A percentile compares a stretch with the other conserved stretches of the same genome.
Conservation (phyloP, 2,113 vertebrate genomes). For the Todiramphus chloris region DNA sequence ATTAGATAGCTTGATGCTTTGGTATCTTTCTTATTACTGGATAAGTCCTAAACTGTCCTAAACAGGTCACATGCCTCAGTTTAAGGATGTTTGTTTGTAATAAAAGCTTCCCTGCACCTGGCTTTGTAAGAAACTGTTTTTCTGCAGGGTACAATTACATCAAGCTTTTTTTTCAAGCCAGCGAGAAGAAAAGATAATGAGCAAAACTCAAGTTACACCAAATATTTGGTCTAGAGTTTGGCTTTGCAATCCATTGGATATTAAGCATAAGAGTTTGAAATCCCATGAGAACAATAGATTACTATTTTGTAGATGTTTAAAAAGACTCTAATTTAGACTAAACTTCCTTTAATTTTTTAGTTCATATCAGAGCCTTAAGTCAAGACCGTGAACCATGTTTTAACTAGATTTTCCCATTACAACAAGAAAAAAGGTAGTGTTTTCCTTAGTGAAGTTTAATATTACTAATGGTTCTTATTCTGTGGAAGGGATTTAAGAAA, state of each 20-base stretch:
- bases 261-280: conserved; percentile 68
- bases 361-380: conserved; percentile 41
- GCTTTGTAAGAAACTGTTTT: conserved; percentile 70
- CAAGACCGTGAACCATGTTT: conserved; percentile 33
- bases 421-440: not conserved
- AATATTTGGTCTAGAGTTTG: conserved; percentile 78
- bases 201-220: conserved; percentile 77
- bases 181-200: conserved; percentile 68
- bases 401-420: conserved; percentile 25
- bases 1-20: not conserved
- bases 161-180: conserved; percentile 32
- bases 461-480: conserved; percentile 49
- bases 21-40: conserved; percentile 2
- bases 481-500: conserved; percentile 41
- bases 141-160: conserved; percentile 72
- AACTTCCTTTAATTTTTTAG: conserved; percentile 67
- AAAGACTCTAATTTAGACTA: conserved; percentile 66
- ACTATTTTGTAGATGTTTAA: conserved; percentile 66
- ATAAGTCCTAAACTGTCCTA: conserved; percentile 25
- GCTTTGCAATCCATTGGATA: conserved; percentile 70
- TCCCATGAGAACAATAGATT: conserved; percentile 67
- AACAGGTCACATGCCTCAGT: conserved; percentile 24
- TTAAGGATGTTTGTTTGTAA: conserved; percentile 66
- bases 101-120: conserved; percentile 67
- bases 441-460: conserved; percentile 49